phyloP scores from a whole-genome alignment of 2,888 invertebrate species.

The Epinotia brunnichana region DNA sequence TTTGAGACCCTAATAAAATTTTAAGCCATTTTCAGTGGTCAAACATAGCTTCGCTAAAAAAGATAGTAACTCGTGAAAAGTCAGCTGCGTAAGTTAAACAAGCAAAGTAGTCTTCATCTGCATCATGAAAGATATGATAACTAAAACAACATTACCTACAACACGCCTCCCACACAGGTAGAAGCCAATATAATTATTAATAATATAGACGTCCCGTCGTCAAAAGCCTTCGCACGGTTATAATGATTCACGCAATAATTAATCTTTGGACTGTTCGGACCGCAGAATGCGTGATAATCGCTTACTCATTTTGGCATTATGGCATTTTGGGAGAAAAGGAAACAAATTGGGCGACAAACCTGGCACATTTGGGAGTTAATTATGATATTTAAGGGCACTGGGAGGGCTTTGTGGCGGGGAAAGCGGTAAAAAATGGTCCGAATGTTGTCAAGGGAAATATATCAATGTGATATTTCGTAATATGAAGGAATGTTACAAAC shows the following conservation, averaged over 20 bases:
- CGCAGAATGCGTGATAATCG: slow-evolving; percentile 71
- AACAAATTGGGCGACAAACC: slow-evolving; percentile 82
- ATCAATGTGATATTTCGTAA: background rate
- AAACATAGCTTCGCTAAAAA: too few relatives aligned
- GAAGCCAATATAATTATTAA: slow-evolving; percentile 56
- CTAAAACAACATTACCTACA: slow-evolving; percentile 62
- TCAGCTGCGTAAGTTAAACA: too few relatives aligned
- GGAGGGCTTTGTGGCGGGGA: slow-evolving; percentile 52
- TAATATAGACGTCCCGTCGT: slow-evolving; percentile 68
- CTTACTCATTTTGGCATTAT: slow-evolving; percentile 74
- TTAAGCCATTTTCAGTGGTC: too few relatives aligned
- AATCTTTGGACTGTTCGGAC: slow-evolving; percentile 63
- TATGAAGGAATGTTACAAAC: background rate
- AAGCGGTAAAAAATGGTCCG: slow-evolving; percentile 49
- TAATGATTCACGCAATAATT: slow-evolving; percentile 71
- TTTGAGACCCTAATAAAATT: too few relatives aligned
- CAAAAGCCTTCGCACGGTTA: slow-evolving; percentile 58
- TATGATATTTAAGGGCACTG: slow-evolving; percentile 65
- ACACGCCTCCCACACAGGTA: slow-evolving; percentile 66
- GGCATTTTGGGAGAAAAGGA: slow-evolving; percentile 57
- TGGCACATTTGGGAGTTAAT: slow-evolving; percentile 73
- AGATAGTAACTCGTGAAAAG: too few relatives aligned
- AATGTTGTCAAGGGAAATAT: background rate
- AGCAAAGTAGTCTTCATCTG: too few relatives aligned
- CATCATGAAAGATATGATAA: slow-evolving; percentile 46